Evolutionary conservation across 1,140 invertebrate genomes (phyloP).

Genomic region (Rhysida immarginata): DNA sequence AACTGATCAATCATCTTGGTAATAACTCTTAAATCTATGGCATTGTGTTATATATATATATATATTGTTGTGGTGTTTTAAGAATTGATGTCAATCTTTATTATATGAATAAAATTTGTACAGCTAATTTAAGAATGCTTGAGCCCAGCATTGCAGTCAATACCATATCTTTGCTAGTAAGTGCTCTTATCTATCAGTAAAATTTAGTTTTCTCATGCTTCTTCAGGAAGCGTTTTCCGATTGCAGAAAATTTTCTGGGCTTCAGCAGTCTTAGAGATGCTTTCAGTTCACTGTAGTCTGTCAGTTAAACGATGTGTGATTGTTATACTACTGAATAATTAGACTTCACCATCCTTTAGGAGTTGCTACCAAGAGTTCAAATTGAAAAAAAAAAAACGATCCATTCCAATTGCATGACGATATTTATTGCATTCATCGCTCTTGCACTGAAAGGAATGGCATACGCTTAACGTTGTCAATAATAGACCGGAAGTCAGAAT

Average conservation of each 20-base stretch:
- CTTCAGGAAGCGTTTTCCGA: background rate
- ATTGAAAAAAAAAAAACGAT: background rate
- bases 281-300: background rate
- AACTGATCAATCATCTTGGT: background rate
- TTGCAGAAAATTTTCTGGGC: background rate
- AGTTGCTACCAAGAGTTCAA: background rate
- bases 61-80: background rate
- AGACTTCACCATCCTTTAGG: too few species aligned
- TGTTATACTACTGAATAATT: too few species aligned
- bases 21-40: background rate
- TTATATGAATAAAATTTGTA: background rate
- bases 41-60: background rate
- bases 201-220: background rate
- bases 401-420: background rate
- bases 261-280: background rate
- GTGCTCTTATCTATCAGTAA: background rate
- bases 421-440: background rate
- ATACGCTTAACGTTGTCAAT: background rate
- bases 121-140: background rate
- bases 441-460: background rate
- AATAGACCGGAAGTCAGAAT: background rate
- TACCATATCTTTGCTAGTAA: too few species aligned
- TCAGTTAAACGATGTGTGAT: too few species aligned
- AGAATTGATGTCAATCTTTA: background rate
- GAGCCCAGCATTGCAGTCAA: too few species aligned